These are phyloP conservation scores for Augochlora pura DNA, from an alignment of 1,140 invertebrate genomes.

Conservation along the genomic window DNA sequence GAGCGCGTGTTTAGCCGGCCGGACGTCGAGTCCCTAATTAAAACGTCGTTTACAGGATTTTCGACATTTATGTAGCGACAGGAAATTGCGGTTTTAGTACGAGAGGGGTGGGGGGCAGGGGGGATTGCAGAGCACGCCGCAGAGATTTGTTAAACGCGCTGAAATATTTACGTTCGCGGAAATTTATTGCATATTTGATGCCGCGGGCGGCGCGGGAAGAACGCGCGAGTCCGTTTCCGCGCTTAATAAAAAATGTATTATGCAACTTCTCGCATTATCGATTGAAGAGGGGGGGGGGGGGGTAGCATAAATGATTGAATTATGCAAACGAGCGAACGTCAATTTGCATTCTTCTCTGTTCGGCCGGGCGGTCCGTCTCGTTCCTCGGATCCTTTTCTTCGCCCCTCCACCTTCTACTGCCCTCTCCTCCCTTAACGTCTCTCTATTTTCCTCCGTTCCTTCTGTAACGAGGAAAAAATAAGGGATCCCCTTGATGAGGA, in stretches of 20 bases:
- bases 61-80: slow-evolving; percentile 60
- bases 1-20: slow-evolving; percentile 49
- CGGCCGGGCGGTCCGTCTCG: too few species aligned
- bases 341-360: slow-evolving; percentile 35
- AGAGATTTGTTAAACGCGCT: slow-evolving; percentile 50
- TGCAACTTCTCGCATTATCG: slow-evolving; percentile 50
- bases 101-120: too few species aligned
- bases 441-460: too few species aligned
- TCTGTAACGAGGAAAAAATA: slow-evolving; percentile 37
- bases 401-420: not conserved
- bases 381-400: not conserved
- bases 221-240: not conserved
- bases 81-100: slow-evolving; percentile 58
- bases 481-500: slow-evolving; percentile 19
- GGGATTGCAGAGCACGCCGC: slow-evolving; percentile 10
- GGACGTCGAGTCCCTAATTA: slow-evolving; percentile 60
- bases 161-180: slow-evolving; percentile 59
- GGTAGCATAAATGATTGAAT: slow-evolving; percentile 50
- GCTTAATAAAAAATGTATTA: slow-evolving; percentile 51
- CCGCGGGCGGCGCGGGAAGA: not conserved
- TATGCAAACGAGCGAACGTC: slow-evolving; percentile 40
- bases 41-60: slow-evolving; percentile 65
- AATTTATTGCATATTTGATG: slow-evolving; percentile 56
- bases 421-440: too few species aligned
- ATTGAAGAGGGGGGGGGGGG: too few species aligned